Conservation (phyloP, 2,797 vertebrate species). For the Aselliscus stoliczkanus region DNA sequence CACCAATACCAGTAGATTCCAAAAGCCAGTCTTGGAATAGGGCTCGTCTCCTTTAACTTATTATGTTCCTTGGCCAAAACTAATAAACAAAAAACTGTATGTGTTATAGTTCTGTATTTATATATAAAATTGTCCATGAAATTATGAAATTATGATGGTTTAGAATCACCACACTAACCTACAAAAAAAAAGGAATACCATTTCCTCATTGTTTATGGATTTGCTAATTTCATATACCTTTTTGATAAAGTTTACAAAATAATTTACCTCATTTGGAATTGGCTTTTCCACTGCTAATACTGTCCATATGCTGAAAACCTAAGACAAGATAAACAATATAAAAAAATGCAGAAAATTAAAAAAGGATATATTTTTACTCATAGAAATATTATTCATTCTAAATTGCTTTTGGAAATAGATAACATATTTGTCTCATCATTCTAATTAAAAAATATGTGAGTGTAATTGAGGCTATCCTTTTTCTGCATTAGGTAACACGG, state of each 20-base stretch:
- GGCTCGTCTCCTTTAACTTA: not conserved
- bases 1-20: not conserved
- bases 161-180: not conserved
- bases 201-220: not conserved
- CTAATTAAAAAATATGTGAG: not conserved
- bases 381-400: not conserved
- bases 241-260: not conserved
- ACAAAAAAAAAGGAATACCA: not conserved
- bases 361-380: not conserved
- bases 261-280: not conserved
- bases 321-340: not conserved
- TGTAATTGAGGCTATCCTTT: conserved; percentile 77
- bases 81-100: not conserved
- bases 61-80: not conserved
- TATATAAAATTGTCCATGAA: not conserved
- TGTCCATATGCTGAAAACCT: not conserved
- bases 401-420: not conserved
- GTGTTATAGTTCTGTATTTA: not conserved
- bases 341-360: not conserved
- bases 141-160: not conserved
- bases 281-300: not conserved
- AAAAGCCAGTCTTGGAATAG: not conserved
- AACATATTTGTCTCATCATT: not conserved
- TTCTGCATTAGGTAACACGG: conserved; percentile 81
- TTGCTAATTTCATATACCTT: not conserved